A percentile compares a stretch with the other conserved stretches of the same genome.
Evolutionary conservation across 2,113 vertebrate genomes (phyloP).

Genomic region (Marmota flaviventris): DNA sequence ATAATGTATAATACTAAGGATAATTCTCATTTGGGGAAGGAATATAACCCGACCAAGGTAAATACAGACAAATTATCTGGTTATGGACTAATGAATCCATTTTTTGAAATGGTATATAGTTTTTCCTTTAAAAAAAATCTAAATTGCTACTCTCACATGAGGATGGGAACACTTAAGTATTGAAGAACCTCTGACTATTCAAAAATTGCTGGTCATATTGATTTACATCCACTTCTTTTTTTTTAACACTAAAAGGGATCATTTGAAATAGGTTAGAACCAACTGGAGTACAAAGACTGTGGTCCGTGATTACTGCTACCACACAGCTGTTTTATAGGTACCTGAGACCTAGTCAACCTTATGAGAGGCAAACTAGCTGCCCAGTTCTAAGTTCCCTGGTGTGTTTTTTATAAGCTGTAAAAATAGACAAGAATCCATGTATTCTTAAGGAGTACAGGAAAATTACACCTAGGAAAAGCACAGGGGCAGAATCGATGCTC

Average conservation of each 20-base stretch:
- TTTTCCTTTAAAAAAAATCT: not conserved
- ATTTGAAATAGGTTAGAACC: slow-evolving; percentile 20
- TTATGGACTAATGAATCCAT: not conserved
- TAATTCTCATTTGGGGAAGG: not conserved
- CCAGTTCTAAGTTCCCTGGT: not conserved
- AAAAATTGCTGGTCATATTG: slow-evolving; percentile 27
- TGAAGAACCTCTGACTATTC: slow-evolving; percentile 28
- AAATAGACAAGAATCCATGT: not conserved
- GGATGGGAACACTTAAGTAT: not conserved
- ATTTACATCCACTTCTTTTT: slow-evolving; percentile 12
- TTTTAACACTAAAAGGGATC: not conserved
- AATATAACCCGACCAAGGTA: not conserved
- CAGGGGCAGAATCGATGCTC: not conserved
- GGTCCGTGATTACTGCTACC: not conserved
- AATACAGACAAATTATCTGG: slow-evolving; percentile 33
- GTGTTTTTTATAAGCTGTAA: not conserved
- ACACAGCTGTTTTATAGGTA: not conserved
- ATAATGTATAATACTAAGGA: not conserved
- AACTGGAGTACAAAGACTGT: not conserved
- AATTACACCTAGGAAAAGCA: not conserved
- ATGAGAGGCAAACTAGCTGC: not conserved
- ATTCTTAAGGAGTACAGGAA: not conserved
- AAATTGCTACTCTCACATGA: not conserved
- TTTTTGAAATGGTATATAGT: not conserved
- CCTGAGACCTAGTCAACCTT: not conserved